Percentiles rank a stretch among this genome's conserved stretches.
phyloP scores from a whole-genome alignment of 2,797 vertebrate species.

The Microctenopoma lineatum region DNA sequence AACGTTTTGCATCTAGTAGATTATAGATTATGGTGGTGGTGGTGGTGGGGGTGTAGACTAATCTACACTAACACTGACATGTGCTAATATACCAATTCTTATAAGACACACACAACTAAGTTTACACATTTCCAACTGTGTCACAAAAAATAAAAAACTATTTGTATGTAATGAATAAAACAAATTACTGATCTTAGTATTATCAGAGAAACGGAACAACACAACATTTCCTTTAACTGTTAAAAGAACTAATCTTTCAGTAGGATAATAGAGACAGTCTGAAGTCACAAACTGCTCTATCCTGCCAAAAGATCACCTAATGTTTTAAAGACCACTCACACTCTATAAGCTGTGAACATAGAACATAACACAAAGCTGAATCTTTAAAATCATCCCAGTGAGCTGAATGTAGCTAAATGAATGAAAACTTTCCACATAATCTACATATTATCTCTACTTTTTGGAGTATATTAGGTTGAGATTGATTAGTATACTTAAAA shows the following conservation, averaged over 20 bases:
- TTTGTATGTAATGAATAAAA: too few relatives aligned
- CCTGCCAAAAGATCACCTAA: conserved; percentile 8
- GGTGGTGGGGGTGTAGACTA: too few relatives aligned
- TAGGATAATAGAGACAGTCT: neutral
- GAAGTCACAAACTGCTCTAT: neutral
- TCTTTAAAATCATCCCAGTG: neutral
- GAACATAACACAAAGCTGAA: neutral
- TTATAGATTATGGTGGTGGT: too few relatives aligned
- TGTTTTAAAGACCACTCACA: neutral
- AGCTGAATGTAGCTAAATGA: neutral
- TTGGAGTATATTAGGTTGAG: neutral
- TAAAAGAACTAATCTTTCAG: neutral
- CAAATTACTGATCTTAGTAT: too few relatives aligned
- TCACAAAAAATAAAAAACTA: too few relatives aligned
- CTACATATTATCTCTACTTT: neutral
- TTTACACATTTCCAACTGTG: too few relatives aligned
- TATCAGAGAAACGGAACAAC: neutral
- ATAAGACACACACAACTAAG: too few relatives aligned
- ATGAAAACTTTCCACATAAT: neutral
- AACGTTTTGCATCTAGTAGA: too few relatives aligned
- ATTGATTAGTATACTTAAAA: conserved; percentile 3
- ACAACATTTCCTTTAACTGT: neutral
- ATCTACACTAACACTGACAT: too few relatives aligned
- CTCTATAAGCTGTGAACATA: neutral
- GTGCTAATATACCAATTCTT: too few relatives aligned